A percentile compares a stretch with the other conserved stretches of the same genome.
phyloP scores from a whole-genome alignment of 2,888 invertebrate species.

The Nysson spinosus region DNA sequence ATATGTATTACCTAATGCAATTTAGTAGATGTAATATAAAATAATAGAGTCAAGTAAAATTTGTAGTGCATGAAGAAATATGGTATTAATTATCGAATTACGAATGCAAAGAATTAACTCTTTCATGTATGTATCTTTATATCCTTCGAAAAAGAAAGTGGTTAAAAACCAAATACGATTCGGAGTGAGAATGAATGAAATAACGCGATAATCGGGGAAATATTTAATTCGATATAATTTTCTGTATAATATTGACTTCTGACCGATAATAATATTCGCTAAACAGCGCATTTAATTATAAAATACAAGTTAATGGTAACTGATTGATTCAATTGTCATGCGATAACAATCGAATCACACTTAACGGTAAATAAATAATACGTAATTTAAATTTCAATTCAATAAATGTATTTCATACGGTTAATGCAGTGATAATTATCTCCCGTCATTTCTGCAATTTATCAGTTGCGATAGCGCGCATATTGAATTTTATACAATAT shows the following conservation, averaged over 20 bases:
- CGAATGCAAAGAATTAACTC: no score
- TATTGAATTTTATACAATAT: neutral
- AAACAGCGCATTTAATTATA: slow-evolving; percentile 53
- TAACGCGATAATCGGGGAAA: no score
- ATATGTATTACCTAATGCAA: no score
- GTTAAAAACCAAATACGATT: no score
- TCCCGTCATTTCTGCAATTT: slow-evolving; percentile 35
- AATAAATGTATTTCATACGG: slow-evolving; percentile 36
- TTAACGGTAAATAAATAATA: slow-evolving; percentile 53
- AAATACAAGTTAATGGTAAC: slow-evolving; percentile 54
- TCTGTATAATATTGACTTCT: no score
- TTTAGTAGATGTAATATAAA: no score
- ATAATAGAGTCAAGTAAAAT: no score
- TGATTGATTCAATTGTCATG: slow-evolving; percentile 53
- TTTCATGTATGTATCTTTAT: no score
- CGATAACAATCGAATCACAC: slow-evolving; percentile 48
- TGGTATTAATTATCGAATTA: no score
- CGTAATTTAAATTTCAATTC: slow-evolving; percentile 56
- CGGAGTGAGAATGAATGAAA: no score
- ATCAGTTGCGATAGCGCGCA: slow-evolving; percentile 6
- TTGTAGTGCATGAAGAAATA: no score
- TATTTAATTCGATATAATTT: slow-evolving; percentile 31
- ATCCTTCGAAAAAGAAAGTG: no score
- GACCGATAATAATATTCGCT: slow-evolving; percentile 42
- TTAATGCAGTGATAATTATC: slow-evolving; percentile 30